Conservation (phyloP, 1,140 invertebrate genomes). For the Olivierus martensii region DNA sequence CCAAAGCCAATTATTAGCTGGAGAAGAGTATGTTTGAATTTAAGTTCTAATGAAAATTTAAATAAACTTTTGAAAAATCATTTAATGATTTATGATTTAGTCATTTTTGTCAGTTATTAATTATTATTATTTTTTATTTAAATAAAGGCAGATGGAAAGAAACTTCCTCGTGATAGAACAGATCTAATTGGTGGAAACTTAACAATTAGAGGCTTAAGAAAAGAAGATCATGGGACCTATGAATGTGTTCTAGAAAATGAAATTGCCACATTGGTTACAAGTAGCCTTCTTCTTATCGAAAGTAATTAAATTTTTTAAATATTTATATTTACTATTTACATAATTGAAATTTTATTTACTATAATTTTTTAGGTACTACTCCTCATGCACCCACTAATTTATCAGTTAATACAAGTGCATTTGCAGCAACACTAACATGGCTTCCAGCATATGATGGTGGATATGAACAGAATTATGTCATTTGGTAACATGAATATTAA, state of each 20-base stretch:
- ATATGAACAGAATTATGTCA: constrained; percentile 83
- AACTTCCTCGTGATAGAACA: constrained; percentile 60
- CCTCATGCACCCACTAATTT: constrained; percentile 92
- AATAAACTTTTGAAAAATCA: neutral
- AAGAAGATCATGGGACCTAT: constrained; percentile 83
- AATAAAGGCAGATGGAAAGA: constrained; percentile 54
- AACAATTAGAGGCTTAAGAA: constrained; percentile 69
- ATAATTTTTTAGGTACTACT: constrained; percentile 46
- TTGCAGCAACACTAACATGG: constrained; percentile 51
- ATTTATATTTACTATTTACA: neutral
- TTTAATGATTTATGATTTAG: neutral
- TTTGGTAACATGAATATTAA: constrained; percentile 51
- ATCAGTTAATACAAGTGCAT: constrained; percentile 65
- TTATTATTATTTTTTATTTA: neutral
- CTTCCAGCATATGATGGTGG: constrained; percentile 90
- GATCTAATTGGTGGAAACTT: constrained; percentile 70
- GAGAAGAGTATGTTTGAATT: constrained; percentile 57
- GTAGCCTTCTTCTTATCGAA: constrained; percentile 80
- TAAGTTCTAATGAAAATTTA: neutral
- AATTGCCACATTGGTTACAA: constrained; percentile 76
- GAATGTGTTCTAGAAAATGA: constrained; percentile 89
- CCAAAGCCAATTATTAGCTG: constrained; percentile 77
- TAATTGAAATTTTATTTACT: neutral
- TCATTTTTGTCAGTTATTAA: neutral
- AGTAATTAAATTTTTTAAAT: constrained; percentile 24